Conservation (phyloP, 2,113 vertebrate genomes). For the Orycteropus afer region DNA sequence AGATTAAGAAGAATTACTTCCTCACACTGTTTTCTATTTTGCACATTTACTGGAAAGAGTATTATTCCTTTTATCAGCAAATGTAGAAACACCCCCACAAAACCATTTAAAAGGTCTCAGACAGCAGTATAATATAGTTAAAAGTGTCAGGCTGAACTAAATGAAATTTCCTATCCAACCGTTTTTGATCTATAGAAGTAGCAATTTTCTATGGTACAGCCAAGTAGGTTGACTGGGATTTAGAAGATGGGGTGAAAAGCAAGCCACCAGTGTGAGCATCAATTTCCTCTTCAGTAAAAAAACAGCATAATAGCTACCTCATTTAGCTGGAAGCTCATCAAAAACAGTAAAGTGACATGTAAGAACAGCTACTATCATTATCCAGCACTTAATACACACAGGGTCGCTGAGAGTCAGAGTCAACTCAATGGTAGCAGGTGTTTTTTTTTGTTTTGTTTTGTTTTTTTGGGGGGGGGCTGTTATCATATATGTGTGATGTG, state of each 20-base stretch:
- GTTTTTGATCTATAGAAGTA: neutral
- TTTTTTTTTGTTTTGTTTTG: too few species aligned
- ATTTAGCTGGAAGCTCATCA: neutral
- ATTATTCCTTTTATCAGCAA: neutral
- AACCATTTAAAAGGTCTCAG: neutral
- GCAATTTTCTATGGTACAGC: neutral
- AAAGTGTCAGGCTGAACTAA: neutral
- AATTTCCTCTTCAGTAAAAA: neutral
- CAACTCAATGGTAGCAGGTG: too few species aligned
- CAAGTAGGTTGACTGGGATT: neutral
- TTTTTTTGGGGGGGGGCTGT: too few species aligned
- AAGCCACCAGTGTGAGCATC: neutral
- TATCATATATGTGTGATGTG: neutral
- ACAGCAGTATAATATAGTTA: neutral
- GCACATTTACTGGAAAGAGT: neutral
- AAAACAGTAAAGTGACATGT: too few species aligned
- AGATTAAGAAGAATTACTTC: neutral
- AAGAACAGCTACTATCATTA: neutral
- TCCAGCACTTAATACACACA: neutral
- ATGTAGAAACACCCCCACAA: neutral
- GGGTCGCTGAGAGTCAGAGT: too few species aligned
- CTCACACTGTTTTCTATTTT: neutral
- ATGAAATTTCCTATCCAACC: neutral
- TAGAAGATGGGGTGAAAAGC: neutral
- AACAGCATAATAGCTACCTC: neutral